These are phyloP conservation scores for Spilosoma lubricipeda DNA, from an alignment of 2,888 invertebrate genomes.

Conservation along the genomic window DNA sequence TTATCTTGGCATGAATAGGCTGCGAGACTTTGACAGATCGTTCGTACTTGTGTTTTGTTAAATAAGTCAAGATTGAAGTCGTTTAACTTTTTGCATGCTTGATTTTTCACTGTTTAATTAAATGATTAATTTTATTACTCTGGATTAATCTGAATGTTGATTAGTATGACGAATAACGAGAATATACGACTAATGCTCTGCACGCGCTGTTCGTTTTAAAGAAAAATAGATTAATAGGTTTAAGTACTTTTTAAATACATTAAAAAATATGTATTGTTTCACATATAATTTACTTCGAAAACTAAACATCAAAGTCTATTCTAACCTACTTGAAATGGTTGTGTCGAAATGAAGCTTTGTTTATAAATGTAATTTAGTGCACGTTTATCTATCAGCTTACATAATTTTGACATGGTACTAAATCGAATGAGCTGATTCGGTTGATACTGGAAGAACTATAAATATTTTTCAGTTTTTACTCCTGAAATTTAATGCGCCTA, in stretches of 20 bases:
- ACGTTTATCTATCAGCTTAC: background rate
- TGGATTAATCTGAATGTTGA: background rate
- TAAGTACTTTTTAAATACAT: background rate
- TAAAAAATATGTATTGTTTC: background rate
- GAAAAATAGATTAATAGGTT: background rate
- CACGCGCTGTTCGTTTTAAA: background rate
- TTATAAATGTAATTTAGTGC: background rate
- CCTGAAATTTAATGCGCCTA: background rate
- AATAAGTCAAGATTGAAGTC: conserved; percentile 62
- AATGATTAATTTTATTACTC: background rate
- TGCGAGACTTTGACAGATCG: conserved; percentile 74
- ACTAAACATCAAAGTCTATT: background rate
- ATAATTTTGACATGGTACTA: background rate
- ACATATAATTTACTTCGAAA: background rate
- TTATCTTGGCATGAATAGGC: conserved; percentile 74
- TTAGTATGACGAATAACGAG: background rate
- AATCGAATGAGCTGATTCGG: background rate
- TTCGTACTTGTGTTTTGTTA: conserved; percentile 68
- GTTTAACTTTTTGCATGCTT: conserved; percentile 53
- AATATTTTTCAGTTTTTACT: background rate
- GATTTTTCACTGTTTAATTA: conserved; percentile 29
- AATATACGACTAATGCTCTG: too few species aligned
- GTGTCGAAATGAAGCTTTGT: background rate
- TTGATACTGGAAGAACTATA: background rate
- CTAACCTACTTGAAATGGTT: background rate